Evolutionary conservation across 2,888 invertebrate species (phyloP).

Genomic region (Machimus atricapillus): DNA sequence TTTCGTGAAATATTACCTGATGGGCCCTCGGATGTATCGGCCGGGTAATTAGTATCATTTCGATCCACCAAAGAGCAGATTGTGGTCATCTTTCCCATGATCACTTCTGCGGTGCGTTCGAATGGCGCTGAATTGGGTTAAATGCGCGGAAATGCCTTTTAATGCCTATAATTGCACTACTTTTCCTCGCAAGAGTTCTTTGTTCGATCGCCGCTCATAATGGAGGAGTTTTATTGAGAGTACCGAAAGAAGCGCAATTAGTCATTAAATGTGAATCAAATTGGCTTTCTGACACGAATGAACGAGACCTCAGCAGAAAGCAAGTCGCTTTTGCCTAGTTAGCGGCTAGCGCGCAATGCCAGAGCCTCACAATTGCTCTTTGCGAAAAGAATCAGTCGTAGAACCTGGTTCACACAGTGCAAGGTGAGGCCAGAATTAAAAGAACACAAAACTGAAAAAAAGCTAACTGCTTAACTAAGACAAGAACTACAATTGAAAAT

Average conservation of each 20-base stretch:
- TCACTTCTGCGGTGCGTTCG: slow-evolving; percentile 7
- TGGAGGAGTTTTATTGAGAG: neutral
- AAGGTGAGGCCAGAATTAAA: slow-evolving; percentile 18
- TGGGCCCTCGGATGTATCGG: neutral
- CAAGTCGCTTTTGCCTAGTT: neutral
- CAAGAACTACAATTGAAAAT: slow-evolving; percentile 17
- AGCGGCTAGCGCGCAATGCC: neutral
- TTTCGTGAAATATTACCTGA: slow-evolving; percentile 30
- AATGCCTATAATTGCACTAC: slow-evolving; percentile 12
- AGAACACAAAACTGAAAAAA: neutral
- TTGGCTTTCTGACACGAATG: neutral
- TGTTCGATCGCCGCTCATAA: neutral
- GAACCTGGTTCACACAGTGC: slow-evolving; percentile 34
- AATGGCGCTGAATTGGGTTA: slow-evolving; percentile 9
- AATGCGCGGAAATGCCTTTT: neutral
- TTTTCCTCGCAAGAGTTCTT: neutral
- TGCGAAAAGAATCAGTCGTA: neutral
- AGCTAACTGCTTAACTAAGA: neutral
- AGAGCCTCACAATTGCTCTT: neutral
- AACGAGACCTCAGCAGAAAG: neutral
- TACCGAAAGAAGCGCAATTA: neutral
- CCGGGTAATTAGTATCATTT: slow-evolving; percentile 21
- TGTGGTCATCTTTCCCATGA: slow-evolving; percentile 37
- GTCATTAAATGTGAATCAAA: neutral
- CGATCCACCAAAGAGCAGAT: slow-evolving; percentile 22